Evolutionary conservation across 2,797 vertebrate species (phyloP).

Genomic region (Phrynocephalus forsythii): DNA sequence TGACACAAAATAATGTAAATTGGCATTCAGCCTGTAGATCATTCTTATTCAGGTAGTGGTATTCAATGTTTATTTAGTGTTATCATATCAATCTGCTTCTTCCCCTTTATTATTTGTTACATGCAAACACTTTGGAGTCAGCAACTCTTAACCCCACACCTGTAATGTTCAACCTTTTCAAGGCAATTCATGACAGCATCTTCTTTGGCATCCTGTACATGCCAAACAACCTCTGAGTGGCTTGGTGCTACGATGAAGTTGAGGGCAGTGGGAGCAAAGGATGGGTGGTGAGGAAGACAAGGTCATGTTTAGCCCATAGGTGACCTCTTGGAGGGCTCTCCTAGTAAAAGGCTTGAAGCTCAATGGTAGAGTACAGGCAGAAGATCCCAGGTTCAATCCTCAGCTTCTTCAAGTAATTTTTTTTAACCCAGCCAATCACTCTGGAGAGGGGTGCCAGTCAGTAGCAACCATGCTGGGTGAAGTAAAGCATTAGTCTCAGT

Average conservation of each 20-base stretch:
- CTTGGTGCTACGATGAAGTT: background rate
- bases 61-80: background rate
- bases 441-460: too few relatives aligned
- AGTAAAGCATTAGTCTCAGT: too few relatives aligned
- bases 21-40: constrained; percentile 19
- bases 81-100: background rate
- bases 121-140: background rate
- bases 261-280: background rate
- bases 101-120: background rate
- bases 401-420: too few relatives aligned
- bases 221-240: too few relatives aligned
- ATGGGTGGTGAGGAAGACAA: background rate
- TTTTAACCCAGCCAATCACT: too few relatives aligned
- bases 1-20: constrained; percentile 36
- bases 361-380: too few relatives aligned
- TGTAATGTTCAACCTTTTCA: background rate
- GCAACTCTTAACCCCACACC: background rate
- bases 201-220: background rate
- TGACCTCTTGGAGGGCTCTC: too few relatives aligned
- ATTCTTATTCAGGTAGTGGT: constrained; percentile 10
- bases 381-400: too few relatives aligned
- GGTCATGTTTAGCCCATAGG: background rate
- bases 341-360: too few relatives aligned
- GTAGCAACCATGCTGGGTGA: too few relatives aligned
- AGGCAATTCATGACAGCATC: background rate